A percentile compares a stretch with the other conserved stretches of the same genome.
Evolutionary conservation across 2,888 invertebrate species (phyloP).

Genomic region (Ormyrus nitidulus): DNA sequence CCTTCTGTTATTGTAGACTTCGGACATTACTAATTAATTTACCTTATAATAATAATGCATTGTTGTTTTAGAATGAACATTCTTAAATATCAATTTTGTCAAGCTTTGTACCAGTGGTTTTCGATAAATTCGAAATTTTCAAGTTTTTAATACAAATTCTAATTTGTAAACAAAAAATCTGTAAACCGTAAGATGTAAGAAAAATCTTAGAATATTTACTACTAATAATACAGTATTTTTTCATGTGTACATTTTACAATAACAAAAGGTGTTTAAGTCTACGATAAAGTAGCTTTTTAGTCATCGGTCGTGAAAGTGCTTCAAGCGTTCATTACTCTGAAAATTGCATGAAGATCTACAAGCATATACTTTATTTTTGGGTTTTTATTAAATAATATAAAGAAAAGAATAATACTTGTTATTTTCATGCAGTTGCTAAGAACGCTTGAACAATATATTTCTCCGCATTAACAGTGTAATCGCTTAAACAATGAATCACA

Average conservation of each 20-base stretch:
- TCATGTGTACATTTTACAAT: constrained; percentile 2
- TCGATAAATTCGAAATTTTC: too few relatives aligned
- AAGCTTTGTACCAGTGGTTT: too few relatives aligned
- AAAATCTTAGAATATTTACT: not conserved
- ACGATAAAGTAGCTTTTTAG: constrained; percentile 19
- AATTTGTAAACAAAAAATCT: too few relatives aligned
- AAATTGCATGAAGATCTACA: constrained; percentile 16
- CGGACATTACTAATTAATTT: too few relatives aligned
- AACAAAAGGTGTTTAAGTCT: constrained; percentile 32
- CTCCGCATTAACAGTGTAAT: constrained; percentile 15
- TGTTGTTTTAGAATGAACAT: too few relatives aligned
- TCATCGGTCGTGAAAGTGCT: constrained; percentile 10
- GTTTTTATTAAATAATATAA: constrained; percentile 12
- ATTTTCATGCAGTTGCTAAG: constrained; percentile 25
- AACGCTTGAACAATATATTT: constrained; percentile 4
- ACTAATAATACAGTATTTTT: too few relatives aligned
- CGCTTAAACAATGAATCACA: not conserved
- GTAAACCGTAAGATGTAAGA: not conserved
- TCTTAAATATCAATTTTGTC: too few relatives aligned
- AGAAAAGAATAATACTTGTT: constrained; percentile 21
- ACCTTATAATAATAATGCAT: too few relatives aligned
- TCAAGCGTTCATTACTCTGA: constrained; percentile 5
- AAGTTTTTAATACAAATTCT: too few relatives aligned
- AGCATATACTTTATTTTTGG: constrained; percentile 22
- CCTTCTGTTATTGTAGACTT: constrained; percentile 20